Evolutionary conservation across 2,113 vertebrate genomes (phyloP).

Genomic region (Hymenochirus boettgeri): DNA sequence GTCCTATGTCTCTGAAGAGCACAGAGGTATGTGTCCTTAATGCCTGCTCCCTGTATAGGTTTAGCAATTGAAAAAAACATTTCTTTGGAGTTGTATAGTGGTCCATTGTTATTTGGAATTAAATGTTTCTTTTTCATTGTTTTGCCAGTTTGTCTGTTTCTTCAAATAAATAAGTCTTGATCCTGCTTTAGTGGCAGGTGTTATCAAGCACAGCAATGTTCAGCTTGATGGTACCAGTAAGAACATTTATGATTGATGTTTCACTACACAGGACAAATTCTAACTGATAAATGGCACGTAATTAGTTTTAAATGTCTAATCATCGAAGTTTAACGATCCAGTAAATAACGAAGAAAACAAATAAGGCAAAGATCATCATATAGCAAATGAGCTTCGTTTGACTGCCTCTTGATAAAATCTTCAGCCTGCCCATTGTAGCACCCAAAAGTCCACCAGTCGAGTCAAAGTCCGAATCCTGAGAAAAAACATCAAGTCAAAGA

Average conservation of each 20-base stretch:
- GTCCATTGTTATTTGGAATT: background rate
- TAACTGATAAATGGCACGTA: conserved; percentile 35
- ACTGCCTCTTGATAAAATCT: conserved; percentile 86
- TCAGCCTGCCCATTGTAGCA: conserved; percentile 85
- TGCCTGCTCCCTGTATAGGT: background rate
- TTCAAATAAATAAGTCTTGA: background rate
- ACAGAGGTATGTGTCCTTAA: background rate
- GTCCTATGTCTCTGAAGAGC: background rate
- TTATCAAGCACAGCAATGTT: no score
- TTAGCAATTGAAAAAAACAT: background rate
- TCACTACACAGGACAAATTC: background rate
- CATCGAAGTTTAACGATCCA: conserved; percentile 88
- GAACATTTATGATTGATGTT: background rate
- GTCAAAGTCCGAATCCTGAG: conserved; percentile 89
- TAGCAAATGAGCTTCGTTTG: conserved; percentile 89
- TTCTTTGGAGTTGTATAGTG: background rate
- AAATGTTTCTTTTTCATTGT: background rate
- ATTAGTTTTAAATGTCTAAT: conserved; percentile 42
- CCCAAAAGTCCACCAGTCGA: conserved; percentile 87
- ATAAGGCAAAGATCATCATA: conserved; percentile 88
- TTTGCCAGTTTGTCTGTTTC: background rate
- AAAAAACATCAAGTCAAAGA: conserved; percentile 9
- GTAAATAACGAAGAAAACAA: conserved; percentile 93
- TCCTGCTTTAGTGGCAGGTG: background rate
- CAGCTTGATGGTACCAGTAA: no score